Conservation (phyloP, 2,797 vertebrate genomes). For the Oreochromis mossambicus region DNA sequence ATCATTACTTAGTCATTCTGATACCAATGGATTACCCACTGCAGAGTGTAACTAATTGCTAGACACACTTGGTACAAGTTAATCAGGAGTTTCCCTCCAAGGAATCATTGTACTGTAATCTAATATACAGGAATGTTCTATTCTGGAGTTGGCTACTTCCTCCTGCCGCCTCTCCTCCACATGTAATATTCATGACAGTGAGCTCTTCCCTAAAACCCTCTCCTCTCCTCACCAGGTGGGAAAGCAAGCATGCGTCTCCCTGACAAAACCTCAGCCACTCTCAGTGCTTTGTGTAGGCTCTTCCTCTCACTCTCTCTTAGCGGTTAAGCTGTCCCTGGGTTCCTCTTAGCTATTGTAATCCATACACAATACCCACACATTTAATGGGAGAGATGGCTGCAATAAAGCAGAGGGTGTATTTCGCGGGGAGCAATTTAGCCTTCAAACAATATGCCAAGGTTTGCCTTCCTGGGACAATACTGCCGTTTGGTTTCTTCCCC, state of each 20-base stretch:
- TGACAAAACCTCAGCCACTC: conserved; percentile 47
- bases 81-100: conserved; percentile 66
- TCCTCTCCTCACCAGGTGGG: conserved; percentile 55
- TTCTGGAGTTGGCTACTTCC: conserved; percentile 45
- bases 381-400: conserved; percentile 60
- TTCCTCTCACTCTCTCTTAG: conserved; percentile 20
- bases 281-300: conserved; percentile 61
- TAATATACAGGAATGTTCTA: conserved; percentile 54
- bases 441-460: conserved; percentile 62
- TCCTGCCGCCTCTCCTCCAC: conserved; percentile 10
- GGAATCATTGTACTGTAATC: conserved; percentile 57
- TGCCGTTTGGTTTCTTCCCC: conserved; percentile 2
- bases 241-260: conserved; percentile 31
- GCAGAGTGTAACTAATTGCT: conserved; percentile 65
- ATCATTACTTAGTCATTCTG: conserved; percentile 65
- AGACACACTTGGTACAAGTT: conserved; percentile 64
- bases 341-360: conserved; percentile 73
- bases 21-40: conserved; percentile 64
- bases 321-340: conserved; percentile 67
- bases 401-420: conserved; percentile 62
- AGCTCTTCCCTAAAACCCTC: conserved; percentile 42
- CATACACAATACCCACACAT: conserved; percentile 65
- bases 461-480: conserved; percentile 52
- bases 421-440: conserved; percentile 61
- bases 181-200: conserved; percentile 52